Evolutionary conservation across 2,113 vertebrate genomes (phyloP).

Genomic region (Ibidorhyncha struthersii): DNA sequence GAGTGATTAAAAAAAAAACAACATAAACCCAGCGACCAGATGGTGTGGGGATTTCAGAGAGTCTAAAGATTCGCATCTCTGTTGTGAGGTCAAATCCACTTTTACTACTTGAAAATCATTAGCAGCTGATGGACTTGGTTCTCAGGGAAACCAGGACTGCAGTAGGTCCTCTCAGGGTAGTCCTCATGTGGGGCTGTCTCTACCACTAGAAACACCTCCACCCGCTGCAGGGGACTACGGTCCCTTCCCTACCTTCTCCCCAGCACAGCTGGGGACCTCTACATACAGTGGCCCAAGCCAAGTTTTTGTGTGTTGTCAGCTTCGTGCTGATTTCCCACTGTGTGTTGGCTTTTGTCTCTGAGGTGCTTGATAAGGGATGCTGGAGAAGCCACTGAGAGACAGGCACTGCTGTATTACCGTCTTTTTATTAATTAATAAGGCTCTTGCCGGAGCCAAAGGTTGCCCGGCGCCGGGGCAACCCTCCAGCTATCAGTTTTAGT

Average conservation of each 20-base stretch:
- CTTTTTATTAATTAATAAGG: not conserved
- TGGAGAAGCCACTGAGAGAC: not conserved
- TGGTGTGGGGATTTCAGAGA: not conserved
- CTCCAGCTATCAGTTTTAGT: not conserved
- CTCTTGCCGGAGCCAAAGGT: not conserved
- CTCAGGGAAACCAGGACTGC: not conserved
- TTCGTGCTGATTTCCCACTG: not conserved
- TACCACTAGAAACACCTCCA: not conserved
- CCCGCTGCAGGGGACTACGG: not conserved
- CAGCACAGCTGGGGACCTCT: not conserved
- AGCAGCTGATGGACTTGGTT: not conserved
- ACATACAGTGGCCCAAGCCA: not conserved
- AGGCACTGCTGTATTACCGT: not conserved
- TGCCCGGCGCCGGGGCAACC: not conserved
- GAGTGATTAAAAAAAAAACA: slow-evolving; percentile 2
- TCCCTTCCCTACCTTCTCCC: not conserved
- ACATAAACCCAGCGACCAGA: slow-evolving; percentile 8
- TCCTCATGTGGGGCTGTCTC: not conserved
- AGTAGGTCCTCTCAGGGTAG: not conserved
- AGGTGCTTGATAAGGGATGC: not conserved
- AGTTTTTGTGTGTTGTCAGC: not conserved
- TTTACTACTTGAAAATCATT: not conserved
- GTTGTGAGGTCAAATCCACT: not conserved
- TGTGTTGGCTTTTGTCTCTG: not conserved
- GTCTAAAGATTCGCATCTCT: not conserved